Base-by-base conservation (phyloP, 1,140 invertebrate genomes). In the Diabrotica virgifera region DNA sequence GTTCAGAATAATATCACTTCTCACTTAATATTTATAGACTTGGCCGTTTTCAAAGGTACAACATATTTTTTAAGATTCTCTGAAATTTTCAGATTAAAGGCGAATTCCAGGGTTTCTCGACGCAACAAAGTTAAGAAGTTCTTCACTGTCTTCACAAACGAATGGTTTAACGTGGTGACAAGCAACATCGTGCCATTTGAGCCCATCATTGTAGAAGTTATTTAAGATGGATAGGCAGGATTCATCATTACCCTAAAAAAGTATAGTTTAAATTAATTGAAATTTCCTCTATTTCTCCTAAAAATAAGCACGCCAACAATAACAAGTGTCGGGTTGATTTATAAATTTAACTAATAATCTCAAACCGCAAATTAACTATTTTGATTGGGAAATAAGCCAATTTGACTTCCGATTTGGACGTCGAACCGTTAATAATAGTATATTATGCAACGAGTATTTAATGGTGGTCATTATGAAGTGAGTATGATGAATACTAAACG, bases 181-280 rank as follows among this genome's bases (percentile, higher is more conserved):
- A 60, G 92, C 92, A 11, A 95, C 91, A 75, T 95, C 93, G 83
- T 95, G 93, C 91, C 93, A 95, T 79, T 94, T 94, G 71, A 94
- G 85, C 40, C 93, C 93, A 74, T 95, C 93, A 73, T 92, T 91
- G 83, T 95, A 95, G 84, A 95, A 95, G 79, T 95, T 95, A 82
- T 95, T 95, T 71, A 95, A 79, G 69, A 95, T 92, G 14, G 92
- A 90, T 72, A 96, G 77, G 74, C 93, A 96, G 36, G 92, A 93
- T 81, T 95, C 93, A 73, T 95, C 92, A 70, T 94, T 94, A 68
- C 90, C 89, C 89, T 91, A 79, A 71, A 70, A 76, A 36, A 64
- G 62, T 63, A 40, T 24, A 24, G 24, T 24, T 24, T 24, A 24
- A 24, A 24, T 24, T 24, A 24, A 24, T 2, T 24, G 4, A 24